Base-by-base conservation (phyloP, 2,797 vertebrate genomes). In the Enteromius unitaeniatus region DNA sequence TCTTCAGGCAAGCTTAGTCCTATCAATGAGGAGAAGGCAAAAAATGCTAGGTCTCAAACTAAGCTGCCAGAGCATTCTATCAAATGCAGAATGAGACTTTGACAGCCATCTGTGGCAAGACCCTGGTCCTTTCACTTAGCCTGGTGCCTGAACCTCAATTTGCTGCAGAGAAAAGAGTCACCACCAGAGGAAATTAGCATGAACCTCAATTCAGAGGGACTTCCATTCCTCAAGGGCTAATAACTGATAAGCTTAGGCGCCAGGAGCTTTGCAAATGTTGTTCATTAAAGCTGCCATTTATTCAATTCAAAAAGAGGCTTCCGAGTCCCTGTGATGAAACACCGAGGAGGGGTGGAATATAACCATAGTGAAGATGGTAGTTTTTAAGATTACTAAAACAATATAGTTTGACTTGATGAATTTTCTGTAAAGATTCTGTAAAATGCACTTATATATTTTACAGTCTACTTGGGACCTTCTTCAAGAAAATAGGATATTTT, bases 201-300 rank as follows among this genome's bases (percentile, higher is more conserved):
- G 64, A 72, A 55, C 85, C 76, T 79, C 75, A 67, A 74, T 80
- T 70, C 70, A 68, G 82, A 77, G 67, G 45, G 74, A 79, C 75
- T 82, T 86, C 47, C 72, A 81, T 76, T 78, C 40, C 85, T 81
- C 79, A 72, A 78, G 67, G 82, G 49, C 78, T 81, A 84, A 84
- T 80, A 84, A 86, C 85, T 73, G 85, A 86, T 86, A 86, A 86
- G 85, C 78, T 53, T 47, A 26, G 67, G 83, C 69, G 21, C 82
- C 85, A 84, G 73, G 82, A 86, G 85, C 78, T 86, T 79, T 73
- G 79, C 62, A 70, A 67, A 74, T 68, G 76, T 79, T 86, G 55
- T 83, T 70, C 82, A 86, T 86, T 81, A 86, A 75, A 84, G 82
- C 78, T 81, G 64, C 82, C 68, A 62, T 84, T 86, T 76, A 77